Evolutionary conservation across 2,113 vertebrate species (phyloP), one percentile per base, ranked within the genome.

Genomic region (Pheucticus melanocephalus): DNA sequence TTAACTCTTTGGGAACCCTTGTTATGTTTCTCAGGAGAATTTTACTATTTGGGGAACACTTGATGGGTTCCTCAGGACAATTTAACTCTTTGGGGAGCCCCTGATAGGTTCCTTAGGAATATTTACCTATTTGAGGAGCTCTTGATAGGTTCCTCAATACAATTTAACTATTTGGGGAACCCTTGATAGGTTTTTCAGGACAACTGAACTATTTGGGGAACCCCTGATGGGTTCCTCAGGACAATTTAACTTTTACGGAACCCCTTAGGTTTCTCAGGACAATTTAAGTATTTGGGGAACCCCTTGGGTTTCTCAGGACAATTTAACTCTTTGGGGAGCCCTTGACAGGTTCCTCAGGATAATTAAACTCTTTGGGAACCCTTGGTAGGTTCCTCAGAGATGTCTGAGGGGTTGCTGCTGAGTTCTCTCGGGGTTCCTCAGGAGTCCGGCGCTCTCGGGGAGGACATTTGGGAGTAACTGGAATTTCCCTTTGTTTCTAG

Each of bases 401-500:
- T 21, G 15, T 27, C 33, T 5, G 17, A 42, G 63, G 19, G 4
- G 18, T 70, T 59, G 10, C 47, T 8, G n/a, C 20, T 28, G 51
- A 42, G 39, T 44, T 68, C 42, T 6, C 6, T 11, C 1, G 12
- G n/a, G 16, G 16, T 16, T 54, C 63, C 85, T 65, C 54, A 3
- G 30, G 47, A 47, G 20, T 1, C 20, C 15, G 24, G 11, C 3
- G 2, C 47, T 35, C 50, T 16, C 0, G 10, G 51, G 3, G 25
- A 91, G 47, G 27, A 30, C 9, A 0, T 22, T 31, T 27, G 71
- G 30, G 78, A 77, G 47, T 97, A 75, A 97, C 17, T 2, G 31
- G 48, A 28, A 18, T 94, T 76, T 76, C 86, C 63, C 82, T 88
- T 68, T 60, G 2, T 87, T 96, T 97, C 33, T 75, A 99, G 99